These are phyloP conservation scores for Enoplosus armatus DNA, from an alignment of 2,797 vertebrate genomes.

Conservation along the genomic window DNA sequence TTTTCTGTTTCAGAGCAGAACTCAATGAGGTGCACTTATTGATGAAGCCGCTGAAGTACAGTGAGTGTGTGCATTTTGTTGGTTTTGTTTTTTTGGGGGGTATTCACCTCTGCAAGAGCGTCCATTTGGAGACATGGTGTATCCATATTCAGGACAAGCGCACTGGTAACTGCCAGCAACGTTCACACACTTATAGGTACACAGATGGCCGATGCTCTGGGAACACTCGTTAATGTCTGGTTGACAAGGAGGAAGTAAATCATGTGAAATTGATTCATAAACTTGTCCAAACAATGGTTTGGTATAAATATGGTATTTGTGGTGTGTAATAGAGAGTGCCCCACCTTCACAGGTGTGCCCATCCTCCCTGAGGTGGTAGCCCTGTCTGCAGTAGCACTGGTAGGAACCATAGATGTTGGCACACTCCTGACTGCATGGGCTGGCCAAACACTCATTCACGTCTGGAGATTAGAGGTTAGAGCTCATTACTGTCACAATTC, in stretches of 20 bases:
- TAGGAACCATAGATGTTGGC: constrained; percentile 98
- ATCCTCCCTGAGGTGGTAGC: constrained; percentile 94
- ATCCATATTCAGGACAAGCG: constrained; percentile 93
- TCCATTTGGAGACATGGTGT: constrained; percentile 92
- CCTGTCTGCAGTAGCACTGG: constrained; percentile 97
- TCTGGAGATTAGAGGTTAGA: constrained; percentile 83
- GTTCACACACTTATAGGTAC: constrained; percentile 95
- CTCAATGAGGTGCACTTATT: not conserved
- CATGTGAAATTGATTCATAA: constrained; percentile 4
- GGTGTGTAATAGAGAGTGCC: constrained; percentile 4
- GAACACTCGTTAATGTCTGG: constrained; percentile 96
- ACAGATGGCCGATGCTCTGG: constrained; percentile 91
- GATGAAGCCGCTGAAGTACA: not conserved
- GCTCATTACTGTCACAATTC: constrained; percentile 63
- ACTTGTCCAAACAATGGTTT: constrained; percentile 7
- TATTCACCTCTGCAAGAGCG: constrained; percentile 92
- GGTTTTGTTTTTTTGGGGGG: not conserved
- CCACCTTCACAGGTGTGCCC: constrained; percentile 93
- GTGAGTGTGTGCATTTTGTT: not conserved
- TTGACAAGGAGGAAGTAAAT: not conserved
- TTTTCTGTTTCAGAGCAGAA: constrained; percentile 29
- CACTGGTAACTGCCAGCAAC: constrained; percentile 95
- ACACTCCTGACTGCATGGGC: constrained; percentile 96
- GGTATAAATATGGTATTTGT: constrained; percentile 15
- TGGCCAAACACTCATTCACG: constrained; percentile 93